Evolutionary conservation across 2,113 vertebrate genomes (phyloP).

Genomic region (Emydura subglobosa): DNA sequence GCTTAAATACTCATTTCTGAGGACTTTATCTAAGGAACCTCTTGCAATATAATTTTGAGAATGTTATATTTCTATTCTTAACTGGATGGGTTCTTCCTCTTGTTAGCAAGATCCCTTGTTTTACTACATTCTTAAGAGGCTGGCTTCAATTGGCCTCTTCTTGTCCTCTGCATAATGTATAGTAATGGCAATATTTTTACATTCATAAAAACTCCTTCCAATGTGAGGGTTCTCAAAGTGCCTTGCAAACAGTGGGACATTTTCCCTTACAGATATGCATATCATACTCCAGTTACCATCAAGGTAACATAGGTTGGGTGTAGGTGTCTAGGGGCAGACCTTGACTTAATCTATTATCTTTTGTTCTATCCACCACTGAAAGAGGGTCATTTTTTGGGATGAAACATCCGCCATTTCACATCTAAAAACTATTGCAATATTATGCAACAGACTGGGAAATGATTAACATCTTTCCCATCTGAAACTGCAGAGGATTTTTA

Average conservation of each 20-base stretch:
- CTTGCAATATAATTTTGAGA: background rate
- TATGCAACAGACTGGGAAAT: rapidly evolving
- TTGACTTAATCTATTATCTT: background rate
- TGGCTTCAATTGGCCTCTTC: rapidly evolving
- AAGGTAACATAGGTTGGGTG: background rate
- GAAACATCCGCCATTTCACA: background rate
- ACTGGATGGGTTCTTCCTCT: background rate
- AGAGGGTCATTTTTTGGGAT: background rate
- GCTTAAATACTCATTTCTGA: background rate
- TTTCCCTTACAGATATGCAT: background rate
- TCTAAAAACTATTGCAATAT: background rate
- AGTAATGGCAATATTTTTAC: background rate
- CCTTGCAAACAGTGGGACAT: background rate
- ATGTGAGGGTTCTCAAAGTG: background rate
- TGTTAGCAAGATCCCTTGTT: background rate
- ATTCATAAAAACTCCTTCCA: background rate
- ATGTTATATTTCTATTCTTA: background rate
- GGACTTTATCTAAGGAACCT: background rate
- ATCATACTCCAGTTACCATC: background rate
- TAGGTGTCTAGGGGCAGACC: background rate
- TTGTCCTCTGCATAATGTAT: rapidly evolving
- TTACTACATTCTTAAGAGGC: background rate
- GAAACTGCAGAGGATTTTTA: background rate
- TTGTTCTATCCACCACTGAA: background rate
- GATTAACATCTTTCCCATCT: background rate